Base-by-base conservation (phyloP, 1,140 invertebrate genomes). In the Mercenaria mercenaria region DNA sequence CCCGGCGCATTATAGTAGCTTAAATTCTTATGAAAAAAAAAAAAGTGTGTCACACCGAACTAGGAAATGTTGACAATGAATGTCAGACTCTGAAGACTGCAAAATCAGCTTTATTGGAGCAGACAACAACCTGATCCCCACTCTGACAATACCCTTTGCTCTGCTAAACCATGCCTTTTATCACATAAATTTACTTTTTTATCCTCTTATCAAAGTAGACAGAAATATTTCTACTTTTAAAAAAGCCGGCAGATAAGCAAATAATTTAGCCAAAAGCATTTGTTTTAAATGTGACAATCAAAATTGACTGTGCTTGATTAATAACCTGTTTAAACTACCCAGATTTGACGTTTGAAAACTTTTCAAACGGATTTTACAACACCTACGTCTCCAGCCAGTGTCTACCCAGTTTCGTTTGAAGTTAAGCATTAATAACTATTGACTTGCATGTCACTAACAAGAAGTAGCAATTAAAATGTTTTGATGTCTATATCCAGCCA, bases 361-460 rank as follows among this genome's bases (percentile, higher is more conserved):
- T 72, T n/a, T 72, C 67, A 72, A 72, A 72, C 34, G 67, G 67
- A 72, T 39, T 72, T 29, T 39, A 37, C 67, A 72, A 39, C 29
- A 15, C 37, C 18, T 13, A 37, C 20, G 67, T 72, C 67, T 72
- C 67, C 34, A 72, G 3, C 34, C 3, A 20, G 18, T 72, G 67
- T 72, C 67, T 72, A 37, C 67, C 32, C 67, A 39, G 67, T 72
- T 72, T 39, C 39, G 67, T 72, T 72, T 72, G 67, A 72, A 72
- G 37, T 72, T 32, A 29, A 72, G 34, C 34, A 72, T 72, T 72
- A 39, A 72, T 41, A 72, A 39, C 67, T 72, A 39, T 41, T 72
- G 37, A 72, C 67, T 23, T 37, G 34, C 11, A 29, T 72, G 67
- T 72, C 67, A 72, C 67, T 72, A 72, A 39, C 37, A 41, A 72